A percentile compares a stretch with the other conserved stretches of the same genome.
These are phyloP conservation scores for Oreonectes daqikongensis DNA, from an alignment of 2,797 vertebrate genomes.

Conservation along the genomic window DNA sequence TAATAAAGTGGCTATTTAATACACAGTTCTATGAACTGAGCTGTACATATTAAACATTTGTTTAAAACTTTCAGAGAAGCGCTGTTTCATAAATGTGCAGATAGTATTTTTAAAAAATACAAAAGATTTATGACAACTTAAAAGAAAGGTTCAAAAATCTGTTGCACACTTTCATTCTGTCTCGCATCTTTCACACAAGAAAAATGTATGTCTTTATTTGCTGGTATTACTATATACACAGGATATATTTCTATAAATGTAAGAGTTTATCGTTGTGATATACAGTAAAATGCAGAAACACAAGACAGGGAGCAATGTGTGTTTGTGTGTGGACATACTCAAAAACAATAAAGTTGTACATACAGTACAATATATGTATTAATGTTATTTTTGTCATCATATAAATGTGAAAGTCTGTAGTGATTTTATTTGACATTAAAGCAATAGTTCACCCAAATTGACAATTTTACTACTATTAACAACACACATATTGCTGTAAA, in stretches of 20 bases:
- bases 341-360: not conserved
- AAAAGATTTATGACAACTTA: constrained; percentile 65
- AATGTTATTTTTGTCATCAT: not conserved
- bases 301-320: constrained; percentile 65
- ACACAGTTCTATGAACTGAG: not conserved
- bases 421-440: not conserved
- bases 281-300: constrained; percentile 59
- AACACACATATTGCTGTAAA: no score
- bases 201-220: constrained; percentile 29
- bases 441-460: not conserved
- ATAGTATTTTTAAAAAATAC: constrained; percentile 58
- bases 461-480: no score
- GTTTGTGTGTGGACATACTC: not conserved
- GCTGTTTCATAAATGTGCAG: not conserved
- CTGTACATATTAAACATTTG: not conserved
- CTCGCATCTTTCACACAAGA: constrained; percentile 21
- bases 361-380: not conserved
- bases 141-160: constrained; percentile 53
- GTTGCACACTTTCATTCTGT: constrained; percentile 3
- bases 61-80: constrained; percentile 8
- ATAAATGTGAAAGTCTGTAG: not conserved
- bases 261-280: constrained; percentile 29
- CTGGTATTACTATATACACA: constrained; percentile 48
- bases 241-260: constrained; percentile 41
- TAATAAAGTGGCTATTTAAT: not conserved